These are phyloP conservation scores for Chromoteleia sp. DNA, from an alignment of 2,888 invertebrate species.

Conservation along the genomic window DNA sequence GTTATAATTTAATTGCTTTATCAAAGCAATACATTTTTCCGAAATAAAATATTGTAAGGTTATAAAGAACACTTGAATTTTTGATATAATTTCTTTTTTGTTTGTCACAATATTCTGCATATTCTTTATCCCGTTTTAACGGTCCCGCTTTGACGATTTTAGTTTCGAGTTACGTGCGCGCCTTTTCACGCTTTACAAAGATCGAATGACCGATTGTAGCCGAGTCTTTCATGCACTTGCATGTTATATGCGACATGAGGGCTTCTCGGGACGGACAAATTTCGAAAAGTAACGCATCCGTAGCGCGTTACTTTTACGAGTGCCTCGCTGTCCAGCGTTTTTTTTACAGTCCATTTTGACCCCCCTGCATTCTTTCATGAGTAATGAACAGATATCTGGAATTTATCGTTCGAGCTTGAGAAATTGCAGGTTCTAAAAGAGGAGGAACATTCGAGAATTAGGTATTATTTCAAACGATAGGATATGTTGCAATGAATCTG, in stretches of 20 bases:
- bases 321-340: conserved; percentile 6
- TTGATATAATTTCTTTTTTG: not conserved
- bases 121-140: conserved; percentile 33
- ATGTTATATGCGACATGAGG: conserved; percentile 39
- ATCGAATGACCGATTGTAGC: conserved; percentile 68
- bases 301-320: conserved; percentile 51
- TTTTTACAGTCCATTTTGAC: conserved; percentile 47
- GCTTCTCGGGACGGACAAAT: conserved; percentile 26
- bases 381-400: conserved; percentile 40
- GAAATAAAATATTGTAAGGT: too few species aligned
- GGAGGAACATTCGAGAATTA: not conserved
- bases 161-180: conserved; percentile 58
- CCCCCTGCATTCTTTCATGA: conserved; percentile 33
- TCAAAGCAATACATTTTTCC: too few species aligned
- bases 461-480: not conserved
- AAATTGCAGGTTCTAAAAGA: conserved; percentile 2
- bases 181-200: conserved; percentile 53
- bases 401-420: conserved; percentile 32
- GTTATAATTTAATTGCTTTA: too few species aligned
- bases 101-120: conserved; percentile 10
- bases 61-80: not conserved
- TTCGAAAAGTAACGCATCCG: conserved; percentile 35
- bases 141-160: conserved; percentile 44
- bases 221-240: conserved; percentile 51
- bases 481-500: too few species aligned